Evolutionary conservation across 2,888 invertebrate genomes (phyloP).

Genomic region (Drosophila robusta): DNA sequence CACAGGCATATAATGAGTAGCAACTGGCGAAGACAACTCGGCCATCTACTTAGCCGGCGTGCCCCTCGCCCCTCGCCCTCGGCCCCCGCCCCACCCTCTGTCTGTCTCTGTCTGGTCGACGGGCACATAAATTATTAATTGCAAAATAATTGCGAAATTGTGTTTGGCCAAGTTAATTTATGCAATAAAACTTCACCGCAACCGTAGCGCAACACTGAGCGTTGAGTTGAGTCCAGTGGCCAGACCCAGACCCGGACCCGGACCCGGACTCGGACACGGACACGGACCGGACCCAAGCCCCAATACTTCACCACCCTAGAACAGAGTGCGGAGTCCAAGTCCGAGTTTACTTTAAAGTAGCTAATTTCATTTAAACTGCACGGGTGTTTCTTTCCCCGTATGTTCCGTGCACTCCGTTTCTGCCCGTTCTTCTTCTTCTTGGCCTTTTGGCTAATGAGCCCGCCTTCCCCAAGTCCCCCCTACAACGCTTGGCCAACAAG

Average conservation of each 20-base stretch:
- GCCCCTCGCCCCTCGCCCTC: not conserved
- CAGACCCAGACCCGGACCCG: not conserved
- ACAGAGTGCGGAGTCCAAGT: constrained; percentile 9
- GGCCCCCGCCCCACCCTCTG: too few species aligned
- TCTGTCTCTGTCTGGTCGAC: constrained; percentile 5
- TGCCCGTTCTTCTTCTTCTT: not conserved
- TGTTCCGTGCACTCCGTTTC: not conserved
- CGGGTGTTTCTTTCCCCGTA: not conserved
- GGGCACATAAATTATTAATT: constrained; percentile 78
- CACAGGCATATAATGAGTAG: constrained; percentile 31
- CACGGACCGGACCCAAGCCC: too few species aligned
- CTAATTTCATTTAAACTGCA: constrained; percentile 36
- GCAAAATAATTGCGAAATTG: constrained; percentile 80
- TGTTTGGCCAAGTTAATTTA: constrained; percentile 80
- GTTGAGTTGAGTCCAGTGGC: constrained; percentile 19
- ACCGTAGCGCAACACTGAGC: constrained; percentile 30
- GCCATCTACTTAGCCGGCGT: constrained; percentile 6
- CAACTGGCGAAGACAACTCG: constrained; percentile 41
- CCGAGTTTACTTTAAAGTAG: constrained; percentile 44
- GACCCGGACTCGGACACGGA: not conserved
- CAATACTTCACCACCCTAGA: not conserved
- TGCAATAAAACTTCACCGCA: constrained; percentile 72
- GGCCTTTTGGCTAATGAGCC: constrained; percentile 57
- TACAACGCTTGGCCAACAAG: constrained; percentile 4
- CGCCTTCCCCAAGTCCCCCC: not conserved